phyloP scores from a whole-genome alignment of 2,888 invertebrate genomes.

The Herminia tarsipennalis region DNA sequence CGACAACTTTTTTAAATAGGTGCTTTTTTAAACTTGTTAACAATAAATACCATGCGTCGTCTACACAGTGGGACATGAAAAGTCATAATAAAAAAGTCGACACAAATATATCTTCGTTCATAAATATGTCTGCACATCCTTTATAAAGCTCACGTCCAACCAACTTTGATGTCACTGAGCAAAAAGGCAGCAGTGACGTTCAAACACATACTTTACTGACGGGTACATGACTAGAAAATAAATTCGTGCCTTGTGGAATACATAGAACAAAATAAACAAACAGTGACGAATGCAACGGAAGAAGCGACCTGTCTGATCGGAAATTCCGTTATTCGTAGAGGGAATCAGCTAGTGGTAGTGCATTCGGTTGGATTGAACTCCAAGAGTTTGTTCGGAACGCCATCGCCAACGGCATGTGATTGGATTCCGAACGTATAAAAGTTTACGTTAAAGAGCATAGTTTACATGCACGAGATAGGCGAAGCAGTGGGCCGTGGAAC shows the following conservation, averaged over 20 bases:
- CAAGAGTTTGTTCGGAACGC: constrained; percentile 58
- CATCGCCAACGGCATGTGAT: constrained; percentile 66
- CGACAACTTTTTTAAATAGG: too few species aligned
- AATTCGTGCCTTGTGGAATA: constrained; percentile 45
- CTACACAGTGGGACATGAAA: too few species aligned
- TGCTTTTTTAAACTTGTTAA: too few species aligned
- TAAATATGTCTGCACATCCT: background rate
- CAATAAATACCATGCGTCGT: too few species aligned
- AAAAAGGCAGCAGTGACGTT: background rate
- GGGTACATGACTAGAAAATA: constrained; percentile 35
- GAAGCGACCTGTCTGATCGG: constrained; percentile 63
- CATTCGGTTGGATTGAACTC: constrained; percentile 58
- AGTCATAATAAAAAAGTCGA: too few species aligned
- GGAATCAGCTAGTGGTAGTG: constrained; percentile 70
- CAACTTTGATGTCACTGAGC: too few species aligned
- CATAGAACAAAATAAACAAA: constrained; percentile 59
- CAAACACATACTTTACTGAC: constrained; percentile 25
- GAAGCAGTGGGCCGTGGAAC: constrained; percentile 9
- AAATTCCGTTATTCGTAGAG: constrained; percentile 80
- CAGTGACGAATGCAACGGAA: constrained; percentile 52
- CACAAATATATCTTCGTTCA: too few species aligned
- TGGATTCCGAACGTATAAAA: constrained; percentile 70
- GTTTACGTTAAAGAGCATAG: constrained; percentile 69
- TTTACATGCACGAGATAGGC: constrained; percentile 37
- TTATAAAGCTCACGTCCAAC: background rate